Base-by-base conservation (phyloP, 2,797 vertebrate species). In the Xiphophorus birchmanni region DNA sequence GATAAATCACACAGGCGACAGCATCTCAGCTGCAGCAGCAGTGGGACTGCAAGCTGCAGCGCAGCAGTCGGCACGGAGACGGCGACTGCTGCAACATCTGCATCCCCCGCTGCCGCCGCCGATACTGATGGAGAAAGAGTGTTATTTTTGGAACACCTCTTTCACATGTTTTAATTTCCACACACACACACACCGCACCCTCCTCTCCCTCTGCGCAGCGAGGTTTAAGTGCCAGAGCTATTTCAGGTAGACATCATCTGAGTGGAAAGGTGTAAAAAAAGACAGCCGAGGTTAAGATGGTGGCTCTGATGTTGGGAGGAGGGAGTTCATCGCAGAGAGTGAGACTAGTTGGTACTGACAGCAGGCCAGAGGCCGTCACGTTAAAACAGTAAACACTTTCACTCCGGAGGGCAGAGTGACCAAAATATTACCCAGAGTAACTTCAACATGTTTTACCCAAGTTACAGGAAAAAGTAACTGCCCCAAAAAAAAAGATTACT, bases 61-160 rank as follows among this genome's bases (percentile, higher is more conserved):
- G 52, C 74, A 81, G 42, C 74, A 71, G 45, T 77, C 32, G 23
- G 44, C 45, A 44, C 13, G 15, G 32, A 35, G 32, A 35, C 32
- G 60, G 32, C 21, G 65, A 40, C 48, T 52, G 35, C 76, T 71
- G 37, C 76, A 71, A 54, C 47, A 42, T 50, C 76, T 78, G 42
- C 42, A 67, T 77, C 40, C 80, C 79, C 48, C 65, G 13, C 71
- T 23, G 15, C 32, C 60, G 35, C 63, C 63, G 7, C 29, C 2
- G 9, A 32, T 15, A 48, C 72, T 77, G 63, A 45, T 3, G 75
- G 73, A 90, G 80, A 29, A 83, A 80, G 79, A 86, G 82, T 52
- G 84, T 84, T 92, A 93, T 92, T 93, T 92, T 85, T 87, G 88
- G 90, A 86, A 78, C 82, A 75, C 82, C 82, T 90, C 83, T 82